Percentiles rank a stretch among this genome's conserved stretches.
Evolutionary conservation across 2,888 invertebrate genomes (phyloP).

Genomic region (Dasysyrphus albostriatus): DNA sequence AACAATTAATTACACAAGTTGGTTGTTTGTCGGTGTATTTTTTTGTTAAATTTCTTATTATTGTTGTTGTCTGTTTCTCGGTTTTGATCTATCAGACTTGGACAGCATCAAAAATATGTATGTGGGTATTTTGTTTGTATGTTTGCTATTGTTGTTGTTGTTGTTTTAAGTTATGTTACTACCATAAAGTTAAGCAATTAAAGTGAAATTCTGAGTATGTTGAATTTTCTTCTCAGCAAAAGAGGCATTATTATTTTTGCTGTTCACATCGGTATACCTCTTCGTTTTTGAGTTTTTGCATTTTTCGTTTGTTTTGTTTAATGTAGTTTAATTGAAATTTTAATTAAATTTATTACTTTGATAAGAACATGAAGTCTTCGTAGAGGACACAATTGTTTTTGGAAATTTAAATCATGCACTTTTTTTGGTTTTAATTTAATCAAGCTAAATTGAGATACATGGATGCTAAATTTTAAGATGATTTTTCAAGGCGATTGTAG

Average conservation of each 20-base stretch:
- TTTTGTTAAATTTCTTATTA: not conserved
- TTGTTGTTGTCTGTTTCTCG: slow-evolving; percentile 28
- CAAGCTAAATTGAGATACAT: not conserved
- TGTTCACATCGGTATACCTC: not conserved
- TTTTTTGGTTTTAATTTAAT: not conserved
- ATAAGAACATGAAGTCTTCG: not conserved
- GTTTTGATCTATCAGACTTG: slow-evolving; percentile 32
- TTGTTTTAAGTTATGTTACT: not conserved
- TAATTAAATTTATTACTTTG: slow-evolving; percentile 13
- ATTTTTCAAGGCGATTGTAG: not conserved
- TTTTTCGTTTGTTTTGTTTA: not conserved
- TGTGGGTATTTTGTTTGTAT: slow-evolving; percentile 8
- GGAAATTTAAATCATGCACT: not conserved
- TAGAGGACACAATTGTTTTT: not conserved
- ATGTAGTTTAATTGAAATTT: slow-evolving; percentile 12
- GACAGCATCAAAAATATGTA: slow-evolving; percentile 8
- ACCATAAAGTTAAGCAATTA: slow-evolving; percentile 14
- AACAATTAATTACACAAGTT: slow-evolving; percentile 73
- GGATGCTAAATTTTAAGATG: not conserved
- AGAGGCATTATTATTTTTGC: slow-evolving; percentile 13
- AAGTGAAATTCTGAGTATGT: slow-evolving; percentile 22
- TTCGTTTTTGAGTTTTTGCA: not conserved
- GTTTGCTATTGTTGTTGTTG: not conserved
- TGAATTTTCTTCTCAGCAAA: slow-evolving; percentile 7
- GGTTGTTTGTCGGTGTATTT: slow-evolving; percentile 27